Percentiles rank a stretch among this genome's conserved stretches.
Evolutionary conservation across 2,888 invertebrate species (phyloP).

Genomic region (Drosophila infuscata): DNA sequence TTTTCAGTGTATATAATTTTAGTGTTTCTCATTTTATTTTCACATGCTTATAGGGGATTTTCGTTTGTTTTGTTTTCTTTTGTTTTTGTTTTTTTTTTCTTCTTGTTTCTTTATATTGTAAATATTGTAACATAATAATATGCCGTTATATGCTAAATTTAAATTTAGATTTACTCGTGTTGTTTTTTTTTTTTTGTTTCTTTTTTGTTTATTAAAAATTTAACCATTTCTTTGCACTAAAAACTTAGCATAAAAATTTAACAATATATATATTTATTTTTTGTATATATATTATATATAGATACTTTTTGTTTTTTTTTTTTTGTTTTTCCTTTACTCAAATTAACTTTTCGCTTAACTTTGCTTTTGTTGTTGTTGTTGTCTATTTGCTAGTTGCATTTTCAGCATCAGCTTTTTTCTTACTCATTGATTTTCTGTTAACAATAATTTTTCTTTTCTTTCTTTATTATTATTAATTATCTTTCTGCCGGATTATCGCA

Average conservation of each 20-base stretch:
- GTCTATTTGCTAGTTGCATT: slow-evolving; percentile 26
- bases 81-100: slow-evolving; percentile 17
- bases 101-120: slow-evolving; percentile 52
- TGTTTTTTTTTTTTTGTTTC: slow-evolving; percentile 20
- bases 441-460: slow-evolving; percentile 23
- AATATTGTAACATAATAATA: slow-evolving; percentile 76
- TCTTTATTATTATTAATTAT: not conserved
- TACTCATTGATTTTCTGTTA: slow-evolving; percentile 37
- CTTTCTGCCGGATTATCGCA: slow-evolving; percentile 40
- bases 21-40: slow-evolving; percentile 46
- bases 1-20: slow-evolving; percentile 40
- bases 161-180: slow-evolving; percentile 65
- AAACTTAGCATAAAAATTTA: slow-evolving; percentile 80
- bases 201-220: slow-evolving; percentile 66
- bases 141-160: slow-evolving; percentile 71
- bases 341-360: slow-evolving; percentile 39
- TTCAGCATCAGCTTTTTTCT: slow-evolving; percentile 18
- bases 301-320: slow-evolving; percentile 48
- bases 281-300: slow-evolving; percentile 65
- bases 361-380: slow-evolving; percentile 27
- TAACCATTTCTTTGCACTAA: slow-evolving; percentile 78
- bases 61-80: slow-evolving; percentile 22
- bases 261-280: slow-evolving; percentile 68
- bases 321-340: slow-evolving; percentile 29
- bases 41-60: slow-evolving; percentile 42